Percentiles rank a stretch among this genome's conserved stretches.
Evolutionary conservation across 1,140 invertebrate genomes (phyloP).

Genomic region (Cydia amplana): DNA sequence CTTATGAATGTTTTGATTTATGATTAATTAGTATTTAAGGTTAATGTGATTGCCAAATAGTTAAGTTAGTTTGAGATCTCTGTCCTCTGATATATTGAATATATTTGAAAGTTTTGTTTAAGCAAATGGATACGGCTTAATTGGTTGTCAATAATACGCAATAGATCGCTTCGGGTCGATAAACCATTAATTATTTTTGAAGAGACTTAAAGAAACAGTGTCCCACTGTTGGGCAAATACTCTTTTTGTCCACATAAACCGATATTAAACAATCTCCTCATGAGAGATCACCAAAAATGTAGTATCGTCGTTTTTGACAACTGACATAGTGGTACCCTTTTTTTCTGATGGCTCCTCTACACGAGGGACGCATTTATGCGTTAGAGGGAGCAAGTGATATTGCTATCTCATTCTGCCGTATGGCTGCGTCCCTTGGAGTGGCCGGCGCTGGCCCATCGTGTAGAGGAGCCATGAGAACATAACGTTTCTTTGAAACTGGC

Average conservation of each 20-base stretch:
- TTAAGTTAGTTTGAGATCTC: not conserved
- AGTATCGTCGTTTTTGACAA: not conserved
- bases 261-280: not conserved
- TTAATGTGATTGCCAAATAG: slow-evolving; percentile 12
- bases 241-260: not conserved
- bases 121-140: not conserved
- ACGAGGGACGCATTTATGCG: too few species aligned
- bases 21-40: slow-evolving; percentile 25
- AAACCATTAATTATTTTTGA: not conserved
- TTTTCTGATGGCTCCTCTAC: too few species aligned
- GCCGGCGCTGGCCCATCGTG: too few species aligned
- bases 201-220: too few species aligned
- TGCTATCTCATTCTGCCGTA: too few species aligned
- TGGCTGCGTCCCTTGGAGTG: too few species aligned
- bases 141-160: not conserved
- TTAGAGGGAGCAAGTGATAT: too few species aligned
- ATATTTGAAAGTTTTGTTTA: not conserved
- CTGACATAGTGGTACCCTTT: not conserved
- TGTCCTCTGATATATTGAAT: not conserved
- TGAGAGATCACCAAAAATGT: not conserved
- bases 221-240: too few species aligned
- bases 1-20: slow-evolving; percentile 38
- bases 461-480: too few species aligned
- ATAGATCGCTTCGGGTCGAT: too few species aligned
- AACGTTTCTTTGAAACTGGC: not conserved